Base-by-base conservation (phyloP, 2,797 vertebrate species). In the Tachyglossus aculeatus region DNA sequence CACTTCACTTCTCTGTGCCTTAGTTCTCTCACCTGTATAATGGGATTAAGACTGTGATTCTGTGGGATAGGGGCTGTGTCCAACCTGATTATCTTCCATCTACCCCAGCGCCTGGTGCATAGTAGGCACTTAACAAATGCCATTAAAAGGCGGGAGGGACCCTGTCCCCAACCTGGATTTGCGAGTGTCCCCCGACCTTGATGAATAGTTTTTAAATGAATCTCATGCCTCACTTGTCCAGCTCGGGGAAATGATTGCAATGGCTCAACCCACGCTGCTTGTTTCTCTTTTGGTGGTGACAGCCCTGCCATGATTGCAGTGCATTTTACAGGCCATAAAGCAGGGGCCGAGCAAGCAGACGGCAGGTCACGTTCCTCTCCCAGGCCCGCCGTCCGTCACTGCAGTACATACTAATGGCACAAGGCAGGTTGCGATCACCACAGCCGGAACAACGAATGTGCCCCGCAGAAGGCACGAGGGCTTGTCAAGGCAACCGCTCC, bases 341-440 rank as follows among this genome's bases (percentile, higher is more conserved):
- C 36, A 61, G n/a, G 62, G 69, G 69, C 76, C 1, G 53, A 87
- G 70, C 82, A 88, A 87, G 70, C 82, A 88, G 86, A 87, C 88
- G 86, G 86, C 77, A 87, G 81, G 75, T 70, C 78, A 74, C 39
- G 0, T 82, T 78, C 79, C 65, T 76, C 81, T 39, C 54, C 71
- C 25, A 4, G 25, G 76, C 71, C 19, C 3, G 39, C 73, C 66
- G 79, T 69, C 0, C 77, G 82, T 69, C 78, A 73, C 60, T 0
- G 4, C 80, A 71, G 83, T 78, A 24, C 52, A 55, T 67, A 62
- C 33, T 58, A 62, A 47, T 61, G 50, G 50, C 2, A 0, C 69
- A 4, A 11, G 72, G 76, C 83, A 81, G 44, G 81, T 75, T 1
- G 1, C 7, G 0, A 59, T 80, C 31, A 2, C 56, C 1, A 55